phyloP scores from a whole-genome alignment of 2,113 vertebrate species.

The Bettongia penicillata region DNA sequence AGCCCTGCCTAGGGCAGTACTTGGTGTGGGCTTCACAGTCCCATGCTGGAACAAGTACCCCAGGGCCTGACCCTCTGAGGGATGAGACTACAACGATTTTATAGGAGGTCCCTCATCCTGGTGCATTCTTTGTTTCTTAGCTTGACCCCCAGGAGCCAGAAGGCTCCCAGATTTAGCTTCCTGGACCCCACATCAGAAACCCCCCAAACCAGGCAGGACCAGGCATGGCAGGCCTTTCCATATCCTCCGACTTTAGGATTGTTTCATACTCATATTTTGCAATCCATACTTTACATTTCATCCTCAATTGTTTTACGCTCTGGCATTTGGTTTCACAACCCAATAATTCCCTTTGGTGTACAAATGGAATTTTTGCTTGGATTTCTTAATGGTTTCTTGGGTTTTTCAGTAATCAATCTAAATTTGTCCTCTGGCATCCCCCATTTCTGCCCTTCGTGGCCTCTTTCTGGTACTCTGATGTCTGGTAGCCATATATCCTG shows the following conservation, averaged over 20 bases:
- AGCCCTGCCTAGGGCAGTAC: not conserved
- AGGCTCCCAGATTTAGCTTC: not conserved
- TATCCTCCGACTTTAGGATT: slow-evolving; percentile 2
- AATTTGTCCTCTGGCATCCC: slow-evolving; percentile 78
- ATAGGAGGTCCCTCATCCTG: not conserved
- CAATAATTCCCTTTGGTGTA: slow-evolving; percentile 77
- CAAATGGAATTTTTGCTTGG: slow-evolving; percentile 76
- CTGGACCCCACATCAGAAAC: not conserved
- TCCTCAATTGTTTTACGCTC: slow-evolving; percentile 9
- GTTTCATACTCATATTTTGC: slow-evolving; percentile 13
- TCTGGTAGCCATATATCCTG: slow-evolving; percentile 77
- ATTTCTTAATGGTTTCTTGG: slow-evolving; percentile 74
- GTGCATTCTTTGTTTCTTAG: not conserved
- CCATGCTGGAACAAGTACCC: not conserved
- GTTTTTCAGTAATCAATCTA: slow-evolving; percentile 73
- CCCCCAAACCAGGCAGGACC: not conserved
- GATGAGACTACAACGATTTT: not conserved
- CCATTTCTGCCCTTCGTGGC: slow-evolving; percentile 73
- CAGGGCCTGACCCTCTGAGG: not conserved
- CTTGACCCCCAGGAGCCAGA: not conserved
- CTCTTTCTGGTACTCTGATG: slow-evolving; percentile 74
- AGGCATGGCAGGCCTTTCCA: not conserved
- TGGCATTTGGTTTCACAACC: slow-evolving; percentile 58
- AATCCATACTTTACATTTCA: not conserved
- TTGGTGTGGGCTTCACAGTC: not conserved